A percentile compares a stretch with the other conserved stretches of the same genome.
These are phyloP conservation scores for Bombus fervidus DNA, from an alignment of 1,140 invertebrate species.

Conservation along the genomic window DNA sequence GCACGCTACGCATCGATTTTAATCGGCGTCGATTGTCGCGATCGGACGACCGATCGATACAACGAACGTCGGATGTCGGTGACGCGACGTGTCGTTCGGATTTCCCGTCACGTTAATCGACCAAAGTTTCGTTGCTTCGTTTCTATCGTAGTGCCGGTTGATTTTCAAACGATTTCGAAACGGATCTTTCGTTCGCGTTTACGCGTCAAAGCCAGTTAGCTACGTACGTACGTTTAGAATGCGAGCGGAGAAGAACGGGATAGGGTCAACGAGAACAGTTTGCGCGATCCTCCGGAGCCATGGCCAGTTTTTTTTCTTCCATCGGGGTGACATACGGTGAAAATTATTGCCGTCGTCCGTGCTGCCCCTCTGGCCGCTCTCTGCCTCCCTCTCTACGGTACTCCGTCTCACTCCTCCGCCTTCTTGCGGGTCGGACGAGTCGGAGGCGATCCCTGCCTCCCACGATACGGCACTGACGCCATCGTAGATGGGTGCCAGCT, in stretches of 20 bases:
- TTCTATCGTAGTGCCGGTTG: neutral
- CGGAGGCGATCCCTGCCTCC: conserved; percentile 64
- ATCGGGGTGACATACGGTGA: conserved; percentile 64
- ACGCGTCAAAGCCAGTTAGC: conserved; percentile 13
- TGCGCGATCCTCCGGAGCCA: conserved; percentile 60
- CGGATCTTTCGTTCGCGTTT: neutral
- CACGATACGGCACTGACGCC: conserved; percentile 71
- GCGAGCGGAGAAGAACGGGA: conserved; percentile 25
- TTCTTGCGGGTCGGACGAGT: conserved; percentile 63
- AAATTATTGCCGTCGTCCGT: conserved; percentile 71
- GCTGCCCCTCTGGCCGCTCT: conserved; percentile 44
- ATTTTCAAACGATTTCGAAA: neutral
- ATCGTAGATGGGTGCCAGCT: conserved; percentile 73
- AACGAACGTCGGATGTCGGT: conserved; percentile 33
- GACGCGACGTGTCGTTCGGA: conserved; percentile 1
- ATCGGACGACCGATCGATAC: conserved; percentile 42
- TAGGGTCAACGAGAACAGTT: conserved; percentile 53
- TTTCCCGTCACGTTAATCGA: conserved; percentile 15
- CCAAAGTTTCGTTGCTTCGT: conserved; percentile 8
- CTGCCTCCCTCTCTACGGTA: neutral
- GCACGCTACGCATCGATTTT: conserved; percentile 72
- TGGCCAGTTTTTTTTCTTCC: conserved; percentile 47
- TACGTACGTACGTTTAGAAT: conserved; percentile 19
- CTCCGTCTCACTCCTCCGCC: conserved; percentile 32
- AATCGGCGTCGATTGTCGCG: conserved; percentile 53